Conservation (phyloP, 2,888 invertebrate genomes). For the Cerastis leucographa region DNA sequence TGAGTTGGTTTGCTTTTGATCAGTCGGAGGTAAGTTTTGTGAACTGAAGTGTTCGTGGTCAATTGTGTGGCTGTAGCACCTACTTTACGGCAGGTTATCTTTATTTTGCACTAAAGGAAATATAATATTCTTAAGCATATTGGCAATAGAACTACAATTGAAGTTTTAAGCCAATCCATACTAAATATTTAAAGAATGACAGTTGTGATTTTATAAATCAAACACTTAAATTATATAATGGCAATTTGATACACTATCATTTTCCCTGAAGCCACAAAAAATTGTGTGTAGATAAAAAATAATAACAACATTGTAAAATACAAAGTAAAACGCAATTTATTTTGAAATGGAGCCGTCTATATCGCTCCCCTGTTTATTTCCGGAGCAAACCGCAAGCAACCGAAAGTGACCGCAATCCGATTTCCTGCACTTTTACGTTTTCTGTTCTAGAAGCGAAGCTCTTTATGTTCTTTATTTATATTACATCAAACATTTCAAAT, state of each 20-base stretch:
- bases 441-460: constrained; percentile 31
- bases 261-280: no score
- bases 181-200: not conserved
- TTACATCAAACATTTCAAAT: constrained; percentile 16
- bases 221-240: not conserved
- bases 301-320: constrained; percentile 43
- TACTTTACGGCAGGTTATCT: not conserved
- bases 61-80: not conserved
- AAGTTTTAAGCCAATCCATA: not conserved
- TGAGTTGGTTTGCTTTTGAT: not conserved
- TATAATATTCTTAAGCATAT: not conserved
- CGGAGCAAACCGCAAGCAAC: constrained; percentile 31
- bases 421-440: constrained; percentile 63
- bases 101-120: not conserved
- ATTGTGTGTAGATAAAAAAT: not conserved
- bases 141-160: not conserved
- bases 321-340: constrained; percentile 36
- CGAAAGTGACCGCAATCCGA: constrained; percentile 62
- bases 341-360: constrained; percentile 13
- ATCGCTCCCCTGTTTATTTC: constrained; percentile 55
- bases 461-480: constrained; percentile 11
- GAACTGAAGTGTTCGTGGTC: not conserved
- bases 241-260: not conserved
- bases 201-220: not conserved
- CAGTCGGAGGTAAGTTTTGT: not conserved